phyloP scores from a whole-genome alignment of 2,797 vertebrate species.

The Chaenodraco wilsoni region DNA sequence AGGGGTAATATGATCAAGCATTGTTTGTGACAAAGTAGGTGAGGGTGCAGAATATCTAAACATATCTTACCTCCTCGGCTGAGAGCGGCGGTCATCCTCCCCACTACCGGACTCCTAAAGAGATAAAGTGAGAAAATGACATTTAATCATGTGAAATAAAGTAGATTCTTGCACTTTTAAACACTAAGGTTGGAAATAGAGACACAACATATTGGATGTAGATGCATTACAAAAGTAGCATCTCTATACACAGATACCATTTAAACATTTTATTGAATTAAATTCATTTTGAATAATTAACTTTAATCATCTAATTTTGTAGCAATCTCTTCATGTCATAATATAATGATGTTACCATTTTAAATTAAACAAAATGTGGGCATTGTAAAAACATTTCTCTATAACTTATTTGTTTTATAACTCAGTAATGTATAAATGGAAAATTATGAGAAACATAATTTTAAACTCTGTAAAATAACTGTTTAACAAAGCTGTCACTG shows the following conservation, averaged over 20 bases:
- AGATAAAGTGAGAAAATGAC: constrained; percentile 22
- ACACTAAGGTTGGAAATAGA: background rate
- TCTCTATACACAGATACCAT: background rate
- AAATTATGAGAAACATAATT: no score
- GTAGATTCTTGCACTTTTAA: background rate
- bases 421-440: no score
- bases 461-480: background rate
- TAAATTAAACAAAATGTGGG: background rate
- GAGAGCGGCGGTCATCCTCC: constrained; percentile 96
- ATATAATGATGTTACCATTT: background rate
- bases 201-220: background rate
- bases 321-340: background rate
- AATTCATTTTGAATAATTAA: background rate
- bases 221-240: background rate
- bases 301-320: background rate
- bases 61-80: constrained; percentile 93
- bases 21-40: constrained; percentile 21
- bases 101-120: constrained; percentile 96
- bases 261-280: background rate
- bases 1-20: background rate
- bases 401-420: background rate
- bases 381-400: background rate
- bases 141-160: background rate
- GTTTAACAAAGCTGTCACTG: background rate
- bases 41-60: background rate